Conservation (phyloP, 2,113 vertebrate species). For the Lanius collurio region DNA sequence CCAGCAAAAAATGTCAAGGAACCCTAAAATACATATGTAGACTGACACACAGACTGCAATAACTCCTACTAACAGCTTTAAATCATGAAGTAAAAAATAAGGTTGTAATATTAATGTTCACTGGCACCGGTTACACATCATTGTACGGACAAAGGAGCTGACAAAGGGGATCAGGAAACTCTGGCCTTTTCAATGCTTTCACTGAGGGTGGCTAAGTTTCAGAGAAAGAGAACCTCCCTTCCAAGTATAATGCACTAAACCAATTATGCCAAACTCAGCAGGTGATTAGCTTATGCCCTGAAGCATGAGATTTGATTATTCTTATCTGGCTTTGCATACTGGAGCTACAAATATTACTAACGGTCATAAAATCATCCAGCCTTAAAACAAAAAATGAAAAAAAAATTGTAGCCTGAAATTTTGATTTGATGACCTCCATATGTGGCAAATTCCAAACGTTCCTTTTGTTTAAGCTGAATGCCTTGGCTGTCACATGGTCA, state of each 20-base stretch:
- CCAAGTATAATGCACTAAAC: slow-evolving; percentile 18
- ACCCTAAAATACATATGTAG: background rate
- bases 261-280: slow-evolving; percentile 46
- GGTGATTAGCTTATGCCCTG: slow-evolving; percentile 55
- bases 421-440: background rate
- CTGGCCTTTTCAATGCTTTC: background rate
- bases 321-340: slow-evolving; percentile 38
- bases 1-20: background rate
- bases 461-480: background rate
- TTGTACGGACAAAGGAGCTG: background rate
- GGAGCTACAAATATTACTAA: slow-evolving; percentile 34
- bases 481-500: background rate
- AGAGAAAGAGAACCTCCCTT: slow-evolving; percentile 8
- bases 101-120: background rate
- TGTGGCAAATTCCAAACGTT: background rate
- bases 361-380: background rate
- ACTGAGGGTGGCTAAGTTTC: background rate
- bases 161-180: slow-evolving; percentile 12
- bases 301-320: slow-evolving; percentile 64
- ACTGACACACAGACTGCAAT: background rate
- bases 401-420: background rate
- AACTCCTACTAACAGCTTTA: background rate
- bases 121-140: background rate
- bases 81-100: background rate
- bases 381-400: background rate